These are phyloP conservation scores for Lithodes maja DNA, from an alignment of 2,888 invertebrate genomes.

Conservation along the genomic window DNA sequence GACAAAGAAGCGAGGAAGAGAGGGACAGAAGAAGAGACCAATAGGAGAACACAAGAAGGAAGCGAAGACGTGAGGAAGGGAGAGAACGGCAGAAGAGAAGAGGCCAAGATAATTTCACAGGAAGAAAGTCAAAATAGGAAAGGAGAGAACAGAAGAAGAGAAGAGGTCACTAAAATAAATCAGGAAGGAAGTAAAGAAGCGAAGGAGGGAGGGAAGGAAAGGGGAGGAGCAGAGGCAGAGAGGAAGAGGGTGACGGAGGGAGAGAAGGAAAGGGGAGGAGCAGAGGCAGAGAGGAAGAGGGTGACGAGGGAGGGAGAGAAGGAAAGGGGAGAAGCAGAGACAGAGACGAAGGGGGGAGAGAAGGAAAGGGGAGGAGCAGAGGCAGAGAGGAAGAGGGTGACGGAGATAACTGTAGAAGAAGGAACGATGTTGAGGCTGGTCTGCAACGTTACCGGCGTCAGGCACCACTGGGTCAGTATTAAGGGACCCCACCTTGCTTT, in stretches of 20 bases:
- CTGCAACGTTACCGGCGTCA: slow-evolving; percentile 52
- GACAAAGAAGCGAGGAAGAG: neutral
- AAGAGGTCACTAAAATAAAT: neutral
- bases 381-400: neutral
- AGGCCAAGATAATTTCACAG: too few relatives aligned
- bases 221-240: too few relatives aligned
- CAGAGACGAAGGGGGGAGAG: neutral
- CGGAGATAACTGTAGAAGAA: slow-evolving; percentile 40
- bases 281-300: too few relatives aligned
- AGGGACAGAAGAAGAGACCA: neutral
- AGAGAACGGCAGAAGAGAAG: too few relatives aligned
- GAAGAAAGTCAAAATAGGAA: too few relatives aligned
- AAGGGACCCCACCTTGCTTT: too few relatives aligned
- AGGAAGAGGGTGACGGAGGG: neutral
- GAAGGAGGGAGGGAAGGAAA: neutral
- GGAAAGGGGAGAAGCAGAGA: neutral
- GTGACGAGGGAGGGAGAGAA: neutral
- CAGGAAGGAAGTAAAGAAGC: neutral
- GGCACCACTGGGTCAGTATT: slow-evolving; percentile 42
- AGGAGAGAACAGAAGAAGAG: too few relatives aligned
- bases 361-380: neutral
- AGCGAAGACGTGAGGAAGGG: too few relatives aligned
- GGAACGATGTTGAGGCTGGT: slow-evolving; percentile 52
- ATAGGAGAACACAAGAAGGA: too few relatives aligned
- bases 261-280: too few relatives aligned